Base-by-base conservation (phyloP, 2,888 invertebrate species). In the Diaperis boleti region DNA sequence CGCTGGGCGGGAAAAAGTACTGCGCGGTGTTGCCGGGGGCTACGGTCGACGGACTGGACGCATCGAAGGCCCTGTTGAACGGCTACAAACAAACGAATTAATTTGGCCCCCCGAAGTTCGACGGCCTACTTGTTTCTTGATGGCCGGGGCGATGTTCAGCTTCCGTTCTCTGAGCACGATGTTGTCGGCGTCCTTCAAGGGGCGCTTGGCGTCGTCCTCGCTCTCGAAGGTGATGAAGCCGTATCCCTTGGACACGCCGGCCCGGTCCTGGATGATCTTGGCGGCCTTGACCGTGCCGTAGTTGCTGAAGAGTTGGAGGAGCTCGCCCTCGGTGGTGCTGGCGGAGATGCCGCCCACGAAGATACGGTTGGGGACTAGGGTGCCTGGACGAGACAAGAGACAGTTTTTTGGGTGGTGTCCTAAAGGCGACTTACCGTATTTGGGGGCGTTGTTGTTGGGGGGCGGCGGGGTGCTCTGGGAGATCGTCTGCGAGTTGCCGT, bases 291-390 rank as follows among this genome's bases (percentile, higher is more conserved):
- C 94, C 52, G 92, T 91, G 52, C 96, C 95, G 76, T 93, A 94
- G 47, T 90, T 88, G 65, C 95, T 94, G 82, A 98, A 98, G 69
- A 96, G 89, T 79, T 93, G 91, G 83, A 93, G 91, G 69, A 98
- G 83, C 78, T 97, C 97, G 55, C 91, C 90, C 83, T 96, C 97
- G 45, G 95, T 95, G 41, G 96, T 96, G 76, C 92, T 94, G 74
- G 94, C 88, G 59, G 96, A 92, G 76, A 98, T 96, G 15, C 97
- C 98, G 60, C 98, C 97, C 50, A 98, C 97, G 82, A 98, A 98
- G 76, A 98, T 94, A 74, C 97, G 85, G 82, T 96, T 96, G 63
- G 96, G 96, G 74, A 97, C 94, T 65, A 96, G 86, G 22, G 95
- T 96, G 68, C 89, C 95, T 77, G 64, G 15, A 64, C 52, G 44